phyloP scores from a whole-genome alignment of 2,888 invertebrate species.

The Drosophila niveifrons region DNA sequence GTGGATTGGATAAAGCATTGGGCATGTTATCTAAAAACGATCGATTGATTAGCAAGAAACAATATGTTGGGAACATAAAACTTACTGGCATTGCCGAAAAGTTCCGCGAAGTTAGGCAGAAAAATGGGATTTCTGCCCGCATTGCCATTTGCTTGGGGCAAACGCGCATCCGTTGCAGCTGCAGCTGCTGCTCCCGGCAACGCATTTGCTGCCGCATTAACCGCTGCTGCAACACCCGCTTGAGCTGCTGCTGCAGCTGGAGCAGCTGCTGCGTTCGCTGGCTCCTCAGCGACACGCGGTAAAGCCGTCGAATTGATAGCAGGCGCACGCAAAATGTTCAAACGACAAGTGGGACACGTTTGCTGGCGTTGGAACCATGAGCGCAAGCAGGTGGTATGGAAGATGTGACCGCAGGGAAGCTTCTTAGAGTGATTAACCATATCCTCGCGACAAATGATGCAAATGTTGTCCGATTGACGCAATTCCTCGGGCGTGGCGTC shows the following conservation, averaged over 20 bases:
- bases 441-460: conserved; percentile 97
- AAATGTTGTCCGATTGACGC: conserved; percentile 97
- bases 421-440: conserved; percentile 94
- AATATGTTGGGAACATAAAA: neutral
- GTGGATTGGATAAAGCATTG: conserved; percentile 52
- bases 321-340: conserved; percentile 91
- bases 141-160: conserved; percentile 40
- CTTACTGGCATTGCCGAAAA: conserved; percentile 63
- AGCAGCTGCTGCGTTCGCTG: conserved; percentile 52
- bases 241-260: conserved; percentile 46
- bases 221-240: conserved; percentile 26
- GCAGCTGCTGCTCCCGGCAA: conserved; percentile 28
- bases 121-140: conserved; percentile 24
- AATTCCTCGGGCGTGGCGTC: conserved; percentile 97
- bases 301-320: conserved; percentile 75
- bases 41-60: neutral
- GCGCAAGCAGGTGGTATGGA: conserved; percentile 98
- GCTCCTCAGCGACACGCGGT: conserved; percentile 67
- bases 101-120: conserved; percentile 52
- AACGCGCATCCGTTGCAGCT: conserved; percentile 12
- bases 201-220: conserved; percentile 31
- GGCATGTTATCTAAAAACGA: conserved; percentile 54
- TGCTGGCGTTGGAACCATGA: conserved; percentile 99
- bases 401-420: conserved; percentile 99
- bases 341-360: conserved; percentile 99